These are phyloP conservation scores for Drosophila ambigua DNA, from an alignment of 1,140 invertebrate species.

Conservation along the genomic window DNA sequence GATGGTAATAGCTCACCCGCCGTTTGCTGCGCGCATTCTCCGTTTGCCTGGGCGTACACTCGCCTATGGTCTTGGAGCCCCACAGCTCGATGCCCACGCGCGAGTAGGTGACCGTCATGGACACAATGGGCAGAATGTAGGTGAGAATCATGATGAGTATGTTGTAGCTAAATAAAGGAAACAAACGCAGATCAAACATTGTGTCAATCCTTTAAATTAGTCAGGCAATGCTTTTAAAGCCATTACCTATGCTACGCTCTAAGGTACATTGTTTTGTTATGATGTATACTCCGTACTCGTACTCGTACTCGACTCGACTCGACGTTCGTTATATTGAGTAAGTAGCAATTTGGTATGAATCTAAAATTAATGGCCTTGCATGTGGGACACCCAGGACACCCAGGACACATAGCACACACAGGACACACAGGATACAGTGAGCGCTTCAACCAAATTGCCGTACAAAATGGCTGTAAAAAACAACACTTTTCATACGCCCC, in stretches of 20 bases:
- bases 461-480: slow-evolving; percentile 66
- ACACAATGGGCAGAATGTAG: slow-evolving; percentile 96
- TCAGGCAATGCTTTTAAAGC: slow-evolving; percentile 41
- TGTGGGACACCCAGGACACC: slow-evolving; percentile 44
- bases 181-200: background rate
- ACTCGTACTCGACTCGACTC: too few relatives aligned
- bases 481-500: slow-evolving; percentile 42
- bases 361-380: slow-evolving; percentile 72
- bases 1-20: slow-evolving; percentile 87
- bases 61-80: slow-evolving; percentile 97
- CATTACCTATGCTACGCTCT: slow-evolving; percentile 22
- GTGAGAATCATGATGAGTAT: slow-evolving; percentile 94
- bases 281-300: background rate
- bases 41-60: slow-evolving; percentile 94
- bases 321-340: slow-evolving; percentile 48
- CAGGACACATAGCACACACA: slow-evolving; percentile 6
- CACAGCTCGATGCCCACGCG: slow-evolving; percentile 96
- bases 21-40: slow-evolving; percentile 97
- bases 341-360: slow-evolving; percentile 56
- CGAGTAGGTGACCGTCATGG: slow-evolving; percentile 96
- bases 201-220: too few relatives aligned
- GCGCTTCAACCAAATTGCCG: slow-evolving; percentile 53
- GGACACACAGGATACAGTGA: background rate
- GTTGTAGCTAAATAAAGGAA: slow-evolving; percentile 89
- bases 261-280: slow-evolving; percentile 47